Percentiles rank a stretch among this genome's conserved stretches.
Conservation (phyloP, 2,888 invertebrate genomes). For the Drosophila fulvimacula region DNA sequence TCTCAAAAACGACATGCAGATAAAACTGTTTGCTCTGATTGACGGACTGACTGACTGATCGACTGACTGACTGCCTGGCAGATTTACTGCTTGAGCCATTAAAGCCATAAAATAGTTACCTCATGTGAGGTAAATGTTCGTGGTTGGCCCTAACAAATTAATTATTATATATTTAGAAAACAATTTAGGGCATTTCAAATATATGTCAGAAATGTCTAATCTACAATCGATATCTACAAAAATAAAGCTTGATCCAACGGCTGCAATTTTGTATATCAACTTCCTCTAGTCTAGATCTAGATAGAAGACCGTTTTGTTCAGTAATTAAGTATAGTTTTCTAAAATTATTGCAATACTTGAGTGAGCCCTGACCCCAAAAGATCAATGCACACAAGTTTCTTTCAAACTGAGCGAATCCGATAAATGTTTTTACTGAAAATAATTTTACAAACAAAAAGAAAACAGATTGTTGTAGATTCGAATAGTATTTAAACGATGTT, state of each 20-base stretch:
- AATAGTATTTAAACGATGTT: not conserved
- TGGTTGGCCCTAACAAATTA: not conserved
- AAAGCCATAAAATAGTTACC: not conserved
- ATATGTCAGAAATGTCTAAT: too few species aligned
- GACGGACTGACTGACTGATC: not conserved
- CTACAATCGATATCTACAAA: not conserved
- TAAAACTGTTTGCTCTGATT: not conserved
- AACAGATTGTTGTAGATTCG: not conserved
- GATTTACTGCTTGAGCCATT: not conserved
- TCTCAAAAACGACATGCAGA: not conserved
- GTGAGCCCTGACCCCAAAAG: not conserved
- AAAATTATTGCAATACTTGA: not conserved
- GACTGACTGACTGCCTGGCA: not conserved
- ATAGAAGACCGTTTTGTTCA: not conserved
- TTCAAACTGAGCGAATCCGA: constrained; percentile 8
- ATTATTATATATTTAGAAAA: not conserved
- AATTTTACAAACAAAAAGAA: constrained; percentile 21
- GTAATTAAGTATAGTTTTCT: not conserved
- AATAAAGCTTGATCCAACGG: not conserved
- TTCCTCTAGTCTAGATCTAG: not conserved
- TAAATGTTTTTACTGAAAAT: not conserved
- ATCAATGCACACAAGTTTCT: not conserved
- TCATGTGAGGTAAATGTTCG: not conserved
- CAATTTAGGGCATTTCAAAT: not conserved
- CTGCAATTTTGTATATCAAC: not conserved